Evolutionary conservation across 30 jellyfish, hydroid and myxozoan genomes (phyloP).

Genomic region (Phacellophora camtschatica): DNA sequence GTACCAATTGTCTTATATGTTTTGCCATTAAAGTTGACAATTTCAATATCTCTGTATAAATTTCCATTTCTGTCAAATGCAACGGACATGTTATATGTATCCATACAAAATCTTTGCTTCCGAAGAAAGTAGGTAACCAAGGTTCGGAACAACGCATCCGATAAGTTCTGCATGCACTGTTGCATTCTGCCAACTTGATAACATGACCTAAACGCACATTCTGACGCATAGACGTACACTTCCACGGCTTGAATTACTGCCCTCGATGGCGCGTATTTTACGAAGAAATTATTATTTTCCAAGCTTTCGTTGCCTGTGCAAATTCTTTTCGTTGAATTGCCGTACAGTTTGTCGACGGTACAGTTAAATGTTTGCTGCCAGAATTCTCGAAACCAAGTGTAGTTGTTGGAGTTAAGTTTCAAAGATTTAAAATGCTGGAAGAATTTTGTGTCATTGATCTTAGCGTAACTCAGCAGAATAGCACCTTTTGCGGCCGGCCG

Average conservation of each 20-base stretch:
- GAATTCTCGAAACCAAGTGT: constrained; percentile 32
- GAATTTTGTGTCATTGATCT: background rate
- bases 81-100: too few relatives aligned
- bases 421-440: background rate
- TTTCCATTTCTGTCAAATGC: background rate
- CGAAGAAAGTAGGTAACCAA: too few relatives aligned
- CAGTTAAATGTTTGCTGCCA: constrained; percentile 39
- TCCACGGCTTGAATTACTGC: background rate
- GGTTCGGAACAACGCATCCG: too few relatives aligned
- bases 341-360: background rate
- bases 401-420: constrained; percentile 2
- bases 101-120: too few relatives aligned
- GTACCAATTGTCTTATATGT: background rate
- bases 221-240: too few relatives aligned
- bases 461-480: constrained; percentile 3
- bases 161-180: too few relatives aligned
- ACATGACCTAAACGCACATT: too few relatives aligned
- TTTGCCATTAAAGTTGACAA: background rate
- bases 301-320: constrained; percentile 13
- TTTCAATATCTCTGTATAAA: background rate
- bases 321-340: background rate
- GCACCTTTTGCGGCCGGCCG: constrained; percentile 45
- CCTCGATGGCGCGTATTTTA: background rate
- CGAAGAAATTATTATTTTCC: background rate
- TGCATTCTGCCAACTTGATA: too few relatives aligned